These are phyloP conservation scores for Ormyrus labotus DNA, from an alignment of 2,888 invertebrate species.

Conservation along the genomic window DNA sequence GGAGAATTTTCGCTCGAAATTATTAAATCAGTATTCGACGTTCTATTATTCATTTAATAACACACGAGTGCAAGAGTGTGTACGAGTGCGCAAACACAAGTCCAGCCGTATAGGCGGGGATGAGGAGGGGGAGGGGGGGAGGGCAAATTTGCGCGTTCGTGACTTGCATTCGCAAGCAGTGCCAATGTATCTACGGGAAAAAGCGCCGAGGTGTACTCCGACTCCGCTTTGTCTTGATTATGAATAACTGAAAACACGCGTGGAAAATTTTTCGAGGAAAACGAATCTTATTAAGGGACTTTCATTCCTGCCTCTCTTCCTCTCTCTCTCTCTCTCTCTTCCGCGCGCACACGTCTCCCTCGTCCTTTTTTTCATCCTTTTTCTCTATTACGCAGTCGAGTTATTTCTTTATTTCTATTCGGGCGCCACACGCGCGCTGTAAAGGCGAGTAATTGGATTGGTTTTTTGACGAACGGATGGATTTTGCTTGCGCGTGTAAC, in stretches of 20 bases:
- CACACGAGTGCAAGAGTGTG: too few species aligned
- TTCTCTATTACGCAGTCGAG: constrained; percentile 29
- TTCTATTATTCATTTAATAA: too few species aligned
- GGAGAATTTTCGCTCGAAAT: too few species aligned
- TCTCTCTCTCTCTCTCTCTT: constrained; percentile 4
- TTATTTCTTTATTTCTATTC: constrained; percentile 44
- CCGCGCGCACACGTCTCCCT: not conserved
- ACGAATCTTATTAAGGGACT: constrained; percentile 50
- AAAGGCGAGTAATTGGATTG: constrained; percentile 49
- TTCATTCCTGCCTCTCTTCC: not conserved
- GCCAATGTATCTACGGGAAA: constrained; percentile 36
- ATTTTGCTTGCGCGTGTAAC: not conserved
- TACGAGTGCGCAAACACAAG: not conserved
- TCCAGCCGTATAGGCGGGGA: too few species aligned
- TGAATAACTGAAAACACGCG: constrained; percentile 53
- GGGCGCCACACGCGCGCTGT: not conserved
- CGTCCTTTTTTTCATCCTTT: not conserved
- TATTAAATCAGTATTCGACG: too few species aligned
- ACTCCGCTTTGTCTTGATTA: constrained; percentile 49
- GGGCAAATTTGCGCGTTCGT: constrained; percentile 42
- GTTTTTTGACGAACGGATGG: constrained; percentile 37
- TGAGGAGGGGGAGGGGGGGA: not conserved
- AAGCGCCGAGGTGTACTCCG: constrained; percentile 24
- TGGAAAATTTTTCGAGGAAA: constrained; percentile 50
- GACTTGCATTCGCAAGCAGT: constrained; percentile 35